Percentiles rank a stretch among this genome's conserved stretches.
Conservation (phyloP, 2,113 vertebrate genomes). For the Psilopsiagon aymara region DNA sequence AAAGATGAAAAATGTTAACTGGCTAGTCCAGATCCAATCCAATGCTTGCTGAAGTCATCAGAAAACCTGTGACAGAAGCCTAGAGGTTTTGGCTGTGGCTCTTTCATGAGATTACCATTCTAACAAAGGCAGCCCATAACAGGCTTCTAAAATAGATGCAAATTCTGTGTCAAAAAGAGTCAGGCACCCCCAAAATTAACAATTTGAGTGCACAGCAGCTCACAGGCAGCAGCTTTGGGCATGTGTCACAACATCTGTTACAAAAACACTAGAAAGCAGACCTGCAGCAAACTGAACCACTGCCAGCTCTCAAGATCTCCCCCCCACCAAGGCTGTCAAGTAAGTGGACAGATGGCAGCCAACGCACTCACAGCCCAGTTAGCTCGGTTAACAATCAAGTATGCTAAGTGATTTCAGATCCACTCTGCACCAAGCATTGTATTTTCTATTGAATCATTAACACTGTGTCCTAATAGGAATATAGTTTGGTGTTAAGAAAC, state of each 20-base stretch:
- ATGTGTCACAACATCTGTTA: conserved; percentile 75
- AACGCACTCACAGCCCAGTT: conserved; percentile 27
- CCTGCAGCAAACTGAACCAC: conserved; percentile 54
- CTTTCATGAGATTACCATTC: neutral
- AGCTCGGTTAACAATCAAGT: conserved; percentile 64
- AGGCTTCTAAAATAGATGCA: neutral
- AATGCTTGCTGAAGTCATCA: neutral
- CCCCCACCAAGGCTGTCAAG: conserved; percentile 69
- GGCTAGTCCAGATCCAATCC: neutral
- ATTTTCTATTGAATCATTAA: conserved; percentile 53
- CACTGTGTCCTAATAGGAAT: conserved; percentile 1
- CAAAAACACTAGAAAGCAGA: conserved; percentile 69
- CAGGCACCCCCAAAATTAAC: conserved; percentile 29
- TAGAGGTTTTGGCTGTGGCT: neutral
- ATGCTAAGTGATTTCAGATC: conserved; percentile 55
- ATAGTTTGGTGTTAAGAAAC: neutral
- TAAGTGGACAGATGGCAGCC: conserved; percentile 75
- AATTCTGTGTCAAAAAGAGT: neutral
- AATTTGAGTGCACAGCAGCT: conserved; percentile 31
- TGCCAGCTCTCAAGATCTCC: conserved; percentile 59
- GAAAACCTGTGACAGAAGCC: neutral
- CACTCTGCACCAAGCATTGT: conserved; percentile 21
- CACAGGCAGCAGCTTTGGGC: conserved; percentile 66
- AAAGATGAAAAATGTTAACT: neutral
- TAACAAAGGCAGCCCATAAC: neutral